A percentile compares a stretch with the other conserved stretches of the same genome.
Conservation (phyloP, 2,797 vertebrate species). For the Myotis myotis region DNA sequence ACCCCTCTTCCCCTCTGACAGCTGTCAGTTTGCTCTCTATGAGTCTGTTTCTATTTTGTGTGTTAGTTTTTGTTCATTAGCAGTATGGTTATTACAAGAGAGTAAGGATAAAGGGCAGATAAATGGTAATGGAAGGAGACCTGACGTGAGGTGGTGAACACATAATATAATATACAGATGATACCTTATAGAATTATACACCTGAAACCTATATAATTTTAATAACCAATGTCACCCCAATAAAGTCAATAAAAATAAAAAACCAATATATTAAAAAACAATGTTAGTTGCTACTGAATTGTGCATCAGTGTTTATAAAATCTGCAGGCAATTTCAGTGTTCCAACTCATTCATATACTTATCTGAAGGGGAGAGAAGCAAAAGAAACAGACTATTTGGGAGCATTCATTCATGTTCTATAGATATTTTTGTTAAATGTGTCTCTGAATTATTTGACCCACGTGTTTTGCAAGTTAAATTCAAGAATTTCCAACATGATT, state of each 20-base stretch:
- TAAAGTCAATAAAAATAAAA: not conserved
- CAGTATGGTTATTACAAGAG: no score
- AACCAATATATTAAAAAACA: not conserved
- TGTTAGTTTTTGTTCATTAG: no score
- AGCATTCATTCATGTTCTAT: not conserved
- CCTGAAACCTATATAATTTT: no score
- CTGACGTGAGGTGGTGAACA: no score
- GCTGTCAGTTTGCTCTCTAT: no score
- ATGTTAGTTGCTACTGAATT: slow-evolving; percentile 18
- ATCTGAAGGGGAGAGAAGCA: not conserved
- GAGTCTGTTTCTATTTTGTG: no score
- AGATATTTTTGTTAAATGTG: slow-evolving; percentile 22
- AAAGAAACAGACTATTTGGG: not conserved
- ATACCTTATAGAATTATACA: no score
- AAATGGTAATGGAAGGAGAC: no score
- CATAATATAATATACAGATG: no score
- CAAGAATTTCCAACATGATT: not conserved
- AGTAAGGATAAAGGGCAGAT: no score
- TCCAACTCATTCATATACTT: not conserved
- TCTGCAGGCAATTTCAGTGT: not conserved
- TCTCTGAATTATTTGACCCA: not conserved
- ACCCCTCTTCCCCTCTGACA: no score
- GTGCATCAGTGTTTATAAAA: not conserved
- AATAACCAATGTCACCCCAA: no score
- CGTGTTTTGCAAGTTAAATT: not conserved